Conservation (phyloP, 1,140 invertebrate genomes). For the Solenopsis invicta region DNA sequence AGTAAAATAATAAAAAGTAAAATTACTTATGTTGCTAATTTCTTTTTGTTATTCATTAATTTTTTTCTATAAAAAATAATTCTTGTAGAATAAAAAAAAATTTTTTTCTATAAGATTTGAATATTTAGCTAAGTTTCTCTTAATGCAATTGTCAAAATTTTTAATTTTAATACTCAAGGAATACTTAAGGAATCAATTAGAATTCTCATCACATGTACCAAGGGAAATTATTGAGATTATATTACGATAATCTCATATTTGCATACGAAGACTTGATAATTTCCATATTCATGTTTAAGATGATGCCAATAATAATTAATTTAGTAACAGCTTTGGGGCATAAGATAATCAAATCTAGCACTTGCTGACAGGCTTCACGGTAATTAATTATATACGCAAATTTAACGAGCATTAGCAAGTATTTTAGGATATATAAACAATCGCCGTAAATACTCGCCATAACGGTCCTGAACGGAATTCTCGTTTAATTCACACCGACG, state of each 20-base stretch:
- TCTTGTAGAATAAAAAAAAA: no score
- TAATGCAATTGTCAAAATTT: background rate
- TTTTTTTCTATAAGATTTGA: background rate
- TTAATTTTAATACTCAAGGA: background rate
- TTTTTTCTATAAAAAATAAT: background rate
- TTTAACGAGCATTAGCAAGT: constrained; percentile 49
- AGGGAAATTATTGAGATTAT: background rate
- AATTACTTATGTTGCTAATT: background rate
- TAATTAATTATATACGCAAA: constrained; percentile 48
- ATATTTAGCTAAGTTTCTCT: background rate
- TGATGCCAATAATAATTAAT: constrained; percentile 33
- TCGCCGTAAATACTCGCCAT: constrained; percentile 34
- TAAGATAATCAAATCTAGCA: constrained; percentile 31
- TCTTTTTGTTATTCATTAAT: background rate
- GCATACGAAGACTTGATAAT: constrained; percentile 4
- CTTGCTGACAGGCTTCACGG: constrained; percentile 9
- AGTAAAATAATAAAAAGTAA: background rate
- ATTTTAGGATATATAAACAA: constrained; percentile 51
- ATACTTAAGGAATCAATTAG: background rate
- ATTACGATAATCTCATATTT: constrained; percentile 33
- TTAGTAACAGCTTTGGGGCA: constrained; percentile 24
- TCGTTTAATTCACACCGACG: constrained; percentile 49
- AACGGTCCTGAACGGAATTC: constrained; percentile 15
- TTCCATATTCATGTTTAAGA: constrained; percentile 50
- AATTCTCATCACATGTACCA: background rate